Base-by-base conservation (phyloP, 2,797 vertebrate genomes). In the Alfaro cultratus region DNA sequence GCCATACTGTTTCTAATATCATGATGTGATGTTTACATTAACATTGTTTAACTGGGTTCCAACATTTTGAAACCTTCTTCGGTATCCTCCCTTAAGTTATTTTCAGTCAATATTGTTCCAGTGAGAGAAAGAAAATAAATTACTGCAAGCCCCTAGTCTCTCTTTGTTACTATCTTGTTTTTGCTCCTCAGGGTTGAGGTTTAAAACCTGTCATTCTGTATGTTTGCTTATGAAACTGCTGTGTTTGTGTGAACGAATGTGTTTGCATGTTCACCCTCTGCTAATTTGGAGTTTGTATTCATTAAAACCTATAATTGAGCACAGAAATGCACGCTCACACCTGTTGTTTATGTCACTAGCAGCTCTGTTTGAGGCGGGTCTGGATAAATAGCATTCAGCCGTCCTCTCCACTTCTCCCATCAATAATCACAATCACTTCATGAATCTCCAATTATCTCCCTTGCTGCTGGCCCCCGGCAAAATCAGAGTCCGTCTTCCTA, bases 241-340 rank as follows among this genome's bases (percentile, higher is more conserved):
- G 39, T 29, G 55, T 68, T 34, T 74, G 83, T 74, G 55, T 80
- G 76, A 39, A 47, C 39, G 31, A 46, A 43, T 39, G 15, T 15
- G 47, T 78, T 45, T 47, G 67, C 2, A 7, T 36, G 45, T 84
- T 60, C 71, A 29, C 83, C 43, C 73, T 81, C 15, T 60, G 15
- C 77, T 90, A 89, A 91, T 88, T 88, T 73, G 57, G 79, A 81
- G 88, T 91, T 89, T 91, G 82, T 92, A 88, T 91, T 94, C 87
- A 88, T 93, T 88, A 91, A 86, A 75, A 79, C 62, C 68, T 41
- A 18, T 11, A 78, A 39, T 67, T 78, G 85, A 87, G 74, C 80
- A 76, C 83, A 78, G 73, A 84, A 76, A 88, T 82, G 82, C 85
- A 71, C 75, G 77, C 79, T 88, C 85, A 87, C 88, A 88, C 84